phyloP scores from a whole-genome alignment of 2,113 vertebrate genomes.

The Chascanopsetta lugubris region DNA sequence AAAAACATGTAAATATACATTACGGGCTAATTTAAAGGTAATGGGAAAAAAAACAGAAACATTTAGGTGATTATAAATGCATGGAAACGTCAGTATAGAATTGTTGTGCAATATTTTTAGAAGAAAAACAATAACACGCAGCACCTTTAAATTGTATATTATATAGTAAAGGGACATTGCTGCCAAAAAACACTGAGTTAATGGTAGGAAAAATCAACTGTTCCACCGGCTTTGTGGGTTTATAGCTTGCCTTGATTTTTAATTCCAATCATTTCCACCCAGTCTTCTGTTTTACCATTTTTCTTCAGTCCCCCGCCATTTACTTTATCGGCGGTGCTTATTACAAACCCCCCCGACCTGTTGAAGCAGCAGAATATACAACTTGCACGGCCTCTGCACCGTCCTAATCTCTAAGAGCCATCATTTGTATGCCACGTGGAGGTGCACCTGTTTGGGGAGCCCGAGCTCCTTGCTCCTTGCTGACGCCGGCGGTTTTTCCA shows the following conservation, averaged over 20 bases:
- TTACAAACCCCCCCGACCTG: constrained; percentile 41
- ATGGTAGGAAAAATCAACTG: too few species aligned
- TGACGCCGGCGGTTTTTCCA: constrained; percentile 62
- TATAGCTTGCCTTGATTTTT: neutral
- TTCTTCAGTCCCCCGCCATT: neutral
- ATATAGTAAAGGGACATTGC: neutral
- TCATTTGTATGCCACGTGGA: constrained; percentile 67
- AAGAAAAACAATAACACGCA: too few species aligned
- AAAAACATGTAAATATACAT: too few species aligned
- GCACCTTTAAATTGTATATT: too few species aligned
- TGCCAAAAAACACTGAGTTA: neutral
- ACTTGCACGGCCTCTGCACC: constrained; percentile 55
- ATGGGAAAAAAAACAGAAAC: too few species aligned
- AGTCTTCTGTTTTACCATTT: constrained; percentile 1
- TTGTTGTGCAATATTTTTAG: too few species aligned
- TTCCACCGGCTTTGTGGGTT: too few species aligned
- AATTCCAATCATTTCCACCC: neutral
- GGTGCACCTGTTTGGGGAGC: constrained; percentile 64
- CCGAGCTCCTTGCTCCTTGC: constrained; percentile 48
- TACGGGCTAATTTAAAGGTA: too few species aligned
- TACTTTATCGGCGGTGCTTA: constrained; percentile 38
- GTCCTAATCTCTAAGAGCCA: constrained; percentile 59
- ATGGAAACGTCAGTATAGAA: too few species aligned
- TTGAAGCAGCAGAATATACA: constrained; percentile 41
- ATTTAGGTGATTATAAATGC: too few species aligned